phyloP scores from a whole-genome alignment of 92 coral and sea anemone species.

The Epizoanthus fatuus region DNA sequence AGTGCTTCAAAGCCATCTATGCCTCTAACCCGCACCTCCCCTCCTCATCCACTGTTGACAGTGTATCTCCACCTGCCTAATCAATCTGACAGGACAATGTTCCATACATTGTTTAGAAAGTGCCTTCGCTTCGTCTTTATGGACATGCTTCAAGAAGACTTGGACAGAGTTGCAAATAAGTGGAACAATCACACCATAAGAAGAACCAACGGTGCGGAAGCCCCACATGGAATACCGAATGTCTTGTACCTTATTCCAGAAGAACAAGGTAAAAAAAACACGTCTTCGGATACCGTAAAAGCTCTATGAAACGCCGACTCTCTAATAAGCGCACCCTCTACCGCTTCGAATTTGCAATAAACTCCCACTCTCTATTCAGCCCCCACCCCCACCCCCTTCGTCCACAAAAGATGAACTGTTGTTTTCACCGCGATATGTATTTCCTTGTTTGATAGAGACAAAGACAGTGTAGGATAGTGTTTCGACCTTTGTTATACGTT shows the following conservation, averaged over 20 bases:
- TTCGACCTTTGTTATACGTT: no score
- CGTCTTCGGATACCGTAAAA: background rate
- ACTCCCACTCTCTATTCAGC: no score
- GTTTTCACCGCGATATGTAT: no score
- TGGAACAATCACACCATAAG: conserved; percentile 65
- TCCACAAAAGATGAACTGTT: no score
- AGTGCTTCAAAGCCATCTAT: background rate
- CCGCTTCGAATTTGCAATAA: no score
- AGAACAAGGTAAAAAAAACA: conserved; percentile 40
- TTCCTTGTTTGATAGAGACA: no score
- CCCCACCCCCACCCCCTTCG: no score
- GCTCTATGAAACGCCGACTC: no score
- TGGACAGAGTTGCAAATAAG: conserved; percentile 51
- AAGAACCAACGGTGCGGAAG: conserved; percentile 33
- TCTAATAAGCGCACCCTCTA: no score
- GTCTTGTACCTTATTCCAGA: conserved; percentile 54
- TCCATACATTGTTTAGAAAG: conserved; percentile 29
- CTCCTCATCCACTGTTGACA: background rate
- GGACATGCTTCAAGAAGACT: conserved; percentile 62
- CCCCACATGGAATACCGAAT: conserved; percentile 56
- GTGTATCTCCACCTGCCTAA: background rate
- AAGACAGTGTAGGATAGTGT: no score
- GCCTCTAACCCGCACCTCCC: background rate
- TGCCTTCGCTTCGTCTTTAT: conserved; percentile 59
- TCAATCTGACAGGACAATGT: background rate